Percentiles rank a stretch among this genome's conserved stretches.
Evolutionary conservation across 2,888 invertebrate species (phyloP).

Genomic region (Dryobota labecula): DNA sequence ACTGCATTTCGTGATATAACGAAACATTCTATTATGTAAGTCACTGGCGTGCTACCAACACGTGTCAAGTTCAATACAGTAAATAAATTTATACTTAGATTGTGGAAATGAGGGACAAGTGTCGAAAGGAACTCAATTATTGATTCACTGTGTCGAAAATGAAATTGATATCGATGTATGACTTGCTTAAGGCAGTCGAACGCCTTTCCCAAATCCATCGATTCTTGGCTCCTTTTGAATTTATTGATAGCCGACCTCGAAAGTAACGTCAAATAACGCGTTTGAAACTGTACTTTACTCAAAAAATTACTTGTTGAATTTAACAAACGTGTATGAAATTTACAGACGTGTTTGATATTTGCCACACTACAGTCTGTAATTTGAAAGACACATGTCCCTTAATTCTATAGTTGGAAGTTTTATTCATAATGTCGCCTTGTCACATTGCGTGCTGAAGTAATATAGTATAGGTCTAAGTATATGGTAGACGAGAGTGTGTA

Average conservation of each 20-base stretch:
- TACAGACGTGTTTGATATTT: constrained; percentile 14
- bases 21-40: constrained; percentile 26
- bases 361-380: constrained; percentile 14
- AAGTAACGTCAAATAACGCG: not conserved
- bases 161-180: not conserved
- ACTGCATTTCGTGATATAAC: constrained; percentile 26
- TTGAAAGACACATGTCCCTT: constrained; percentile 22
- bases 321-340: constrained; percentile 5
- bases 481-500: constrained; percentile 19
- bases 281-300: constrained; percentile 7
- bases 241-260: not conserved
- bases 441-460: constrained; percentile 41
- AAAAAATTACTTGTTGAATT: constrained; percentile 7
- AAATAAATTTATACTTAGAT: constrained; percentile 34
- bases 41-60: constrained; percentile 49
- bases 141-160: not conserved
- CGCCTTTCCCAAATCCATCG: not conserved
- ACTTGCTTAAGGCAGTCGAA: constrained; percentile 1
- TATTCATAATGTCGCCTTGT: constrained; percentile 40
- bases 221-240: not conserved
- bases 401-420: constrained; percentile 18
- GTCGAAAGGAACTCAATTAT: not conserved
- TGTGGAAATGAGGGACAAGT: constrained; percentile 21
- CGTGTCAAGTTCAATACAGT: constrained; percentile 37
- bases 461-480: constrained; percentile 34